Percentiles rank a stretch among this genome's conserved stretches.
Conservation (phyloP, 2,113 vertebrate genomes). For the Dendropsophus ebraccatus region DNA sequence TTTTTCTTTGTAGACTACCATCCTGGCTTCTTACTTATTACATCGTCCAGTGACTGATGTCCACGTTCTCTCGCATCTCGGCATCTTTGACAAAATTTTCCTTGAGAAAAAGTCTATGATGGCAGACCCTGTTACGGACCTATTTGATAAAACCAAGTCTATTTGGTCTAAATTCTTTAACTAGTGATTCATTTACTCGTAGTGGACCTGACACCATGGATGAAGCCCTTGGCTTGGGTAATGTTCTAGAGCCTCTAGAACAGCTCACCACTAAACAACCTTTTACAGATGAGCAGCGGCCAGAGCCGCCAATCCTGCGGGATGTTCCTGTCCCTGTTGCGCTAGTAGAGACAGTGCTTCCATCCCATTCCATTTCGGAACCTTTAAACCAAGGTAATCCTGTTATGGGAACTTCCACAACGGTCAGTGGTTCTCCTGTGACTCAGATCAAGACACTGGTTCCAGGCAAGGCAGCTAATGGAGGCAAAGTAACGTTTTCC, state of each 20-base stretch:
- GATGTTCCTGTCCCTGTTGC: conserved; percentile 66
- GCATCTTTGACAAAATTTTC: neutral
- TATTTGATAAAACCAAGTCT: conserved; percentile 92
- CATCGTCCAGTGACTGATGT: neutral
- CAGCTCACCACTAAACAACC: conserved; percentile 73
- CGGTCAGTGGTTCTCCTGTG: conserved; percentile 77
- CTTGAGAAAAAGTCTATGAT: conserved; percentile 67
- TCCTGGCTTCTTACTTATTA: neutral
- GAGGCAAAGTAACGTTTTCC: conserved; percentile 85
- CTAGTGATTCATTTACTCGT: conserved; percentile 84
- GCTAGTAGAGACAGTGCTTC: conserved; percentile 63
- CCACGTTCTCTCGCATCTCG: neutral
- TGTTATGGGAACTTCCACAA: conserved; percentile 73
- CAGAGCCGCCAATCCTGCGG: conserved; percentile 62
- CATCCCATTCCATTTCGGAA: conserved; percentile 69
- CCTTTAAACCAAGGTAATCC: conserved; percentile 73
- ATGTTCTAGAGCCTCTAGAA: conserved; percentile 75
- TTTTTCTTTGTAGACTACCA: neutral
- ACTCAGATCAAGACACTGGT: conserved; percentile 76
- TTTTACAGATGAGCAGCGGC: conserved; percentile 62
- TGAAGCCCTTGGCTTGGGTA: conserved; percentile 85
- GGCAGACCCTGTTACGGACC: conserved; percentile 94
- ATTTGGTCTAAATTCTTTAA: conserved; percentile 86
- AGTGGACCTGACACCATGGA: conserved; percentile 86
- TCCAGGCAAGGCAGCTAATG: conserved; percentile 70